These are phyloP conservation scores for Hydrochoerus hydrochaeris DNA, from an alignment of 2,113 vertebrate genomes.

Conservation along the genomic window DNA sequence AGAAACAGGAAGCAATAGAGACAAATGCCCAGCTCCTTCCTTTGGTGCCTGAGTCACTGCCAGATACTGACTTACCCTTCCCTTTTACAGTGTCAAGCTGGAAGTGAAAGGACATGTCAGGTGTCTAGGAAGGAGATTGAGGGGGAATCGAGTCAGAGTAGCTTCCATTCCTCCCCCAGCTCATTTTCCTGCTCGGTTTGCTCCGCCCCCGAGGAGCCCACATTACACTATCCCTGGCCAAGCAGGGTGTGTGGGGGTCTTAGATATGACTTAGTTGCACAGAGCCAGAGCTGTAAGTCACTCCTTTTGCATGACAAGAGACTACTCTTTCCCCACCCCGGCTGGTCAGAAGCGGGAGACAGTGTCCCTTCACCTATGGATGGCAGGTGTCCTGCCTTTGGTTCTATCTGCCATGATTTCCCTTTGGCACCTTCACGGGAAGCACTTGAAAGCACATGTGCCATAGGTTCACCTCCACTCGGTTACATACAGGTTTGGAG, in stretches of 20 bases:
- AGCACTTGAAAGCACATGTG: not conserved
- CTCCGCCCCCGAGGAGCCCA: not conserved
- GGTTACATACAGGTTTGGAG: not conserved
- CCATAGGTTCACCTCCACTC: not conserved
- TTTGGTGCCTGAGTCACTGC: not conserved
- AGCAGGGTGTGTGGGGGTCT: not conserved
- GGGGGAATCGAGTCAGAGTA: not conserved
- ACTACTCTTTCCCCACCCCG: not conserved
- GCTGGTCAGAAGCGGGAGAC: not conserved
- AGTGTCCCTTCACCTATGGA: not conserved
- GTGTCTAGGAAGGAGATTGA: not conserved
- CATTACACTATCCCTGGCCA: too few relatives aligned
- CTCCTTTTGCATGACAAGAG: not conserved
- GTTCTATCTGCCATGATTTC: not conserved
- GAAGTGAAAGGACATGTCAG: constrained; percentile 5
- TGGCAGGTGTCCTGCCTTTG: not conserved
- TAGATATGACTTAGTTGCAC: not conserved
- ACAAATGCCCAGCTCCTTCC: not conserved
- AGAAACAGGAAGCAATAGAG: constrained; percentile 45
- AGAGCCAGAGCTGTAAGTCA: not conserved
- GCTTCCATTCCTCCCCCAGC: not conserved
- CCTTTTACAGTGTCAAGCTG: constrained; percentile 47
- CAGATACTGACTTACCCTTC: constrained; percentile 66
- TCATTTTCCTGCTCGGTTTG: not conserved
- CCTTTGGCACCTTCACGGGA: not conserved